Base-by-base conservation (phyloP, 2,113 vertebrate genomes). In the Passer domesticus region DNA sequence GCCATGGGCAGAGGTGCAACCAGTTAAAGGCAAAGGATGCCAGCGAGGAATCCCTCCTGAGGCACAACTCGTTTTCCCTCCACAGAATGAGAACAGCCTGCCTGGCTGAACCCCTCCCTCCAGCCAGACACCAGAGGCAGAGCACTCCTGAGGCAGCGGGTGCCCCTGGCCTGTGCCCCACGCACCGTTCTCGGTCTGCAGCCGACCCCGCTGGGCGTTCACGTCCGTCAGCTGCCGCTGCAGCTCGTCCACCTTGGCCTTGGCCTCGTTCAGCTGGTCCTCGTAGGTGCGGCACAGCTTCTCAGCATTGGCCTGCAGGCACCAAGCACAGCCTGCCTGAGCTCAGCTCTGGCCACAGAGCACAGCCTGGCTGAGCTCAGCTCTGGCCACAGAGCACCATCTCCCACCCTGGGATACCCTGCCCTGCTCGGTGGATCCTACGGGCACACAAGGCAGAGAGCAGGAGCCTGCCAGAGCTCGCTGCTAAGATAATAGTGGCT, bases 201-300 rank as follows among this genome's bases (percentile, higher is more conserved):
- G 98, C 44, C 98, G 96, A 87, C 98, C 98, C 44, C 97, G 97
- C 95, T 98, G 98, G 1, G 98, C 94, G 92, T 77, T 98, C 46
- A 98, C 97, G 0, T 99, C 99, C 0, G 83, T 98, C 94, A 99
- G 97, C 73, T 99, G 99, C 7, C 99, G 97, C 94, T 99, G 99
- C 90, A 99, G 98, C 96, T 99, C 99, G 0, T 99, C 99, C 52
- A 97, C 98, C 60, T 98, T 99, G 95, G 97, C 95, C 97, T 99
- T 99, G 67, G 98, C 97, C 95, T 99, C 99, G 0, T 97, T 99
- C 94, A 99, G 98, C 94, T 99, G 99, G 87, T 99, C 99, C 96
- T 99, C 99, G 1, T 98, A 99, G 41, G 98, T 96, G 46, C 98
- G 98, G 69, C 98, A 99, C 84, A 98, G 97, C 96, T 99, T 99